Evolutionary conservation across 2,113 vertebrate species (phyloP), one percentile per base, ranked within the genome.

Genomic region (Menidia beryllina): DNA sequence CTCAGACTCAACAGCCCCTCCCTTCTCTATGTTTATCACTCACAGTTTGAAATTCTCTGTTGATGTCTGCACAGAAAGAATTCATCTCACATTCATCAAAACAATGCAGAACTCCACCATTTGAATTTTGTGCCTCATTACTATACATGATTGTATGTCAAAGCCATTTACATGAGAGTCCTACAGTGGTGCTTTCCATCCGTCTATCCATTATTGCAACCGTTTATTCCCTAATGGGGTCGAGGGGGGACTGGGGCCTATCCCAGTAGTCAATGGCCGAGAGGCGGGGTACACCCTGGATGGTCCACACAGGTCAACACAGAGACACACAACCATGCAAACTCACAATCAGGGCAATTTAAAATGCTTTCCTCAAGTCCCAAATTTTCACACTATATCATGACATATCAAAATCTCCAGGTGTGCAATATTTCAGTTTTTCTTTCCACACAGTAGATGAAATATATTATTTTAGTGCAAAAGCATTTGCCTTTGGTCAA

Each of bases 21-120:
- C 10, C 62, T 47, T 39, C n/a, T 55, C 20, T 72, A 17, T 53
- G n/a, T 79, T 52, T 48, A 51, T 48, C 41, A 26, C 64, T 75
- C 10, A 1, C 38, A 69, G 68, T 78, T 69, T 65, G 19, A 73
- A 81, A 61, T 49, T 27, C 30, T 23, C 50, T 30, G 75, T 45
- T 68, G 43, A 45, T 25, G n/a, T 51, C 26, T 39, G 19, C 52
- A 25, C 17, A 2, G 36, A 4, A 50, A 55, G 36, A 62, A 57
- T 68, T 54, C 27, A 45, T 75, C 21, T 63, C 26, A 34, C 0
- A 39, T 21, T 49, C 23, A 79, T 83, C 60, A 45, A 43, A 34
- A 34, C 30, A 34, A 34, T 36, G 50, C 14, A n/a, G 61, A 58
- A 38, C 50, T 73, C 15, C n/a, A 49, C 17, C 19, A 39, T 74